Evolutionary conservation across 2,113 vertebrate species (phyloP).

Genomic region (Pimephales promelas): DNA sequence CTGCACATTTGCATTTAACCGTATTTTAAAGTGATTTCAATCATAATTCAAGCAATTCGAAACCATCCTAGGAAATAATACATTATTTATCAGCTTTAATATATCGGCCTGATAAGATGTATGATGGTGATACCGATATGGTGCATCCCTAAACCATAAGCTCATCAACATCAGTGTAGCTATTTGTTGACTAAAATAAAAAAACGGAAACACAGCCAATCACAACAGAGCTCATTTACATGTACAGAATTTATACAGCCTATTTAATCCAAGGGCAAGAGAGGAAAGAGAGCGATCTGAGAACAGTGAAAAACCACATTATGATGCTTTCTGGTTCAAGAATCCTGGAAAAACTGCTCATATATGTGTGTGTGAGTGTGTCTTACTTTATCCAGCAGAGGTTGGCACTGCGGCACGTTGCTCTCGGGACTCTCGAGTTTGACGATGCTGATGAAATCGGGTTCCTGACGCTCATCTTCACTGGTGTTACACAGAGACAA

Average conservation of each 20-base stretch:
- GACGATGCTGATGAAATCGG: conserved; percentile 93
- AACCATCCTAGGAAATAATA: no score
- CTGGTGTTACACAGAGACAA: conserved; percentile 96
- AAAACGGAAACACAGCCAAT: neutral
- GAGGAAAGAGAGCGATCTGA: neutral
- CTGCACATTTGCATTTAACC: no score
- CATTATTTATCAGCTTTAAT: no score
- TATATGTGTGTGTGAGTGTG: neutral
- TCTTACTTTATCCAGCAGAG: conserved; percentile 89
- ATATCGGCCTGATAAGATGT: no score
- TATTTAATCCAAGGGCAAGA: neutral
- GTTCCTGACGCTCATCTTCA: conserved; percentile 91
- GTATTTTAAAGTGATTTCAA: no score
- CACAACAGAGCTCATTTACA: neutral
- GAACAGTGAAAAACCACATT: neutral
- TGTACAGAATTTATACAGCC: neutral
- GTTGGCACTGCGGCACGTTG: conserved; percentile 86
- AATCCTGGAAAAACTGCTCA: neutral
- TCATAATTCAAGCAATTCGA: no score
- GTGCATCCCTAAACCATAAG: no score
- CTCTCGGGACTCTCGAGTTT: conserved; percentile 89
- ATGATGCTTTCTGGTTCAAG: neutral
- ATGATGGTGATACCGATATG: no score
- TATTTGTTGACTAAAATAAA: no score
- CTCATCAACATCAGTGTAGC: no score